These are phyloP conservation scores for Monochamus alternatus DNA, from an alignment of 2,888 invertebrate species.

Conservation along the genomic window DNA sequence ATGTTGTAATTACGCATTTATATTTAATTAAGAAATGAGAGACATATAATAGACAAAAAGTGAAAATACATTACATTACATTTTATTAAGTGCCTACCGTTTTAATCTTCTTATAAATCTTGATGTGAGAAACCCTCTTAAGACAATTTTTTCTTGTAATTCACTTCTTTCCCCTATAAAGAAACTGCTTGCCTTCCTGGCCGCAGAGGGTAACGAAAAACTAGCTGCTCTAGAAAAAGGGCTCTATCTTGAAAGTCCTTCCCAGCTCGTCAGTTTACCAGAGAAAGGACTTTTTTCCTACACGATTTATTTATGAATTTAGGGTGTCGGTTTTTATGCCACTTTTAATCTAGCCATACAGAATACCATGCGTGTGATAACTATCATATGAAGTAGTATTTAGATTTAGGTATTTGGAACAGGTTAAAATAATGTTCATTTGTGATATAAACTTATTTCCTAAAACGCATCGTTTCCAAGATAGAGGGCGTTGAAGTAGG, in stretches of 20 bases:
- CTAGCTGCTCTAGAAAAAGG: neutral
- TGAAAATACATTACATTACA: neutral
- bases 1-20: too few species aligned
- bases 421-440: too few species aligned
- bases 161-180: neutral
- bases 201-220: neutral
- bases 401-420: too few species aligned
- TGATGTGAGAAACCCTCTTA: neutral
- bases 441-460: too few species aligned
- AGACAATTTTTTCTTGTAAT: slow-evolving; percentile 6
- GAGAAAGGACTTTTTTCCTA: neutral
- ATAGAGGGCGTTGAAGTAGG: too few species aligned
- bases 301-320: slow-evolving; percentile 1
- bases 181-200: neutral
- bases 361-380: too few species aligned
- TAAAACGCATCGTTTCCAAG: too few species aligned
- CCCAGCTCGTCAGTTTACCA: slow-evolving; percentile 6
- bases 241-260: neutral
- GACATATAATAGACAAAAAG: too few species aligned
- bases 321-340: neutral
- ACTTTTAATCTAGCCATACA: too few species aligned
- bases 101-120: slow-evolving; percentile 5
- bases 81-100: slow-evolving; percentile 7
- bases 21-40: too few species aligned
- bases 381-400: too few species aligned